Base-by-base conservation (phyloP, 2,797 vertebrate genomes). In the Lepus townsendii region DNA sequence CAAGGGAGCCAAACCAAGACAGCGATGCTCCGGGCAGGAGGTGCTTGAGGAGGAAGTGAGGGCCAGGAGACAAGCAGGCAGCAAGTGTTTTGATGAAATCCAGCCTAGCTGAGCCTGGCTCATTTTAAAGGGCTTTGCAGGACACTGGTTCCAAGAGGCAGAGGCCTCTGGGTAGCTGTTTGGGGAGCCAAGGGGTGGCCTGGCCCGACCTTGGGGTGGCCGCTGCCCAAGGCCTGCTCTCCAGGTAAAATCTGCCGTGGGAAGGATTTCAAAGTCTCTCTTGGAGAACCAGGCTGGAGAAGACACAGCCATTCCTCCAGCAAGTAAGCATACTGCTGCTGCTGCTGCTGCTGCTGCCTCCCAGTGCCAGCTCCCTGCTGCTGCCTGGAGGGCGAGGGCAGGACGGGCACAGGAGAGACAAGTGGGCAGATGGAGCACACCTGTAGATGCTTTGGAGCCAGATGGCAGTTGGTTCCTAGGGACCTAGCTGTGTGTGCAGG, bases 1-100 rank as follows among this genome's bases (percentile, higher is more conserved):
- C 9, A 0, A 2, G 7, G 19, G 8, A 77, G n/a, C n/a, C 42
- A 38, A 22, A 35, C 13, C 12, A 54, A 26, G 87, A 17, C 26
- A 84, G 22, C 0, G 57, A 50, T 14, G 14, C 26, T 50, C 69
- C 26, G 9, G 26, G 35, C 30, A 19, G 11, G 24, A 77, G 50
- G 16, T 17, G 2, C 14, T 47, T 47, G 72, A 11, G 47, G 66
- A 68, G n/a, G 77, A 27, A 80, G 20, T 8, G 11, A 90, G 42
- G 16, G 12, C 26, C 12, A 26, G 1, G 42, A 12, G 24, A 66
- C 11, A 54, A 65, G 60, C 17, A 79, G 35, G 26, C 22, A n/a
- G n/a, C 7, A 47, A 47, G 3, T 1, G 0, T 27, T 50, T 71
- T 3, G 12, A 20, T 10, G 9, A 26, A 20, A 7, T 11, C 62